Base-by-base conservation (phyloP, 2,888 invertebrate species). In the Agrotis exclamationis region DNA sequence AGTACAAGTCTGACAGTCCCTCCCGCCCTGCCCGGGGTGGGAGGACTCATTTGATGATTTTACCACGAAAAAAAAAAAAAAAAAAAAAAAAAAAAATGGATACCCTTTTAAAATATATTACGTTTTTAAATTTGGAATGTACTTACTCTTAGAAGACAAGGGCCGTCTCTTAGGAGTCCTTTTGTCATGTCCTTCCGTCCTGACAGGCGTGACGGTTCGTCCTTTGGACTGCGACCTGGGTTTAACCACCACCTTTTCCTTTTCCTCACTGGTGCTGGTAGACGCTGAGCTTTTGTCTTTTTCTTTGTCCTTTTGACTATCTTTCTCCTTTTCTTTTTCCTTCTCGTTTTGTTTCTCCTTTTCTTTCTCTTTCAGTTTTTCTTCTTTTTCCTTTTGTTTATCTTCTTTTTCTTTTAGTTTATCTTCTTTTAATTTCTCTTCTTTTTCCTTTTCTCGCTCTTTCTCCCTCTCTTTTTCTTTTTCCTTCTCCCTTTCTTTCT, bases 141-240 rank as follows among this genome's bases (percentile, higher is more conserved):
- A 82, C 92, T 90, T 87, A 96, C 96, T 88, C 88, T 94, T 96
- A 20, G 94, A 92, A 18, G 93, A 93, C 50, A 93, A 58, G 0
- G 93, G 93, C 54, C 94, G 89, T 67, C 94, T 88, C 69, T 95
- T 96, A 0, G 90, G 94, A 48, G 91, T 93, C 66, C 93, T 87
- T 79, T 93, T 95, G 18, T 93, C 95, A 51, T 90, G 91, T 22
- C 86, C 84, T 53, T 94, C 95, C 0, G 85, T 86, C 77, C 93
- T 93, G 20, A 90, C 71, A 0, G 93, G 92, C 6, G 92, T 90
- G 16, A 91, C 72, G 20, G 91, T 90, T 4, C 96, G 93, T 1
- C 91, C 93, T 68, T 95, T 95, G 1, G 96, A 95, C 71, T 92
- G 93, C 2, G 95, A 95, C 1, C 95, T 92, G 6, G 93, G 90